phyloP scores from a whole-genome alignment of 2,113 vertebrate genomes.

The Sphaerodactylus townsendi region DNA sequence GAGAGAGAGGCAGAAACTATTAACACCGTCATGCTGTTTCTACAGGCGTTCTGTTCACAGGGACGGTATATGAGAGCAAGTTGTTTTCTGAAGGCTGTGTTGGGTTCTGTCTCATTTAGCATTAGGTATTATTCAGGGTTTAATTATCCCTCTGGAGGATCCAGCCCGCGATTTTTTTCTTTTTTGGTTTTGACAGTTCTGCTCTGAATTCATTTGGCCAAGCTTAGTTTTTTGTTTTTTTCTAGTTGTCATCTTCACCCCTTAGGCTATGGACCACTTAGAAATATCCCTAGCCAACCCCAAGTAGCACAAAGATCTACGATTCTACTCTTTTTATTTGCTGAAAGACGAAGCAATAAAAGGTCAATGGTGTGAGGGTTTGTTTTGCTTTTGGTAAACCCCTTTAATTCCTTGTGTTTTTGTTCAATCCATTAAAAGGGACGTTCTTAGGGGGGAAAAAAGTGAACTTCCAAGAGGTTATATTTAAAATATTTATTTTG shows the following conservation, averaged over 20 bases:
- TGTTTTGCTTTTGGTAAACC: conserved; percentile 21
- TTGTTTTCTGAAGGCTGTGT: neutral
- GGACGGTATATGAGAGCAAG: neutral
- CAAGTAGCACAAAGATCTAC: neutral
- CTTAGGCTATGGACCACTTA: neutral
- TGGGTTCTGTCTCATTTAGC: neutral
- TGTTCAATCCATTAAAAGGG: conserved; percentile 28
- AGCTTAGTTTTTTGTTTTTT: neutral
- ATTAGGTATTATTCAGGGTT: neutral
- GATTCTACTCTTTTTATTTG: neutral
- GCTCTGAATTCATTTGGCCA: neutral
- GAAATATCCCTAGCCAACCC: neutral
- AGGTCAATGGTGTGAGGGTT: conserved; percentile 1
- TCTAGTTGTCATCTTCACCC: neutral
- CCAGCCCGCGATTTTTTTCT: neutral
- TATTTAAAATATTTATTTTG: conserved; percentile 61
- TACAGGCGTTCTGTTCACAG: too few species aligned
- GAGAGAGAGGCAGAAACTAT: neutral
- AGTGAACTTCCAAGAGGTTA: conserved; percentile 36
- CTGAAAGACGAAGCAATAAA: conserved; percentile 37
- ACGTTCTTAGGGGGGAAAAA: conserved; percentile 27
- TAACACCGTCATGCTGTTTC: neutral
- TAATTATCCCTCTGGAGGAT: rapidly evolving
- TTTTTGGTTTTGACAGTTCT: neutral
- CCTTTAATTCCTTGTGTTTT: conserved; percentile 1